phyloP scores from a whole-genome alignment of 1,140 invertebrate species.

The Psilanteris sp. region DNA sequence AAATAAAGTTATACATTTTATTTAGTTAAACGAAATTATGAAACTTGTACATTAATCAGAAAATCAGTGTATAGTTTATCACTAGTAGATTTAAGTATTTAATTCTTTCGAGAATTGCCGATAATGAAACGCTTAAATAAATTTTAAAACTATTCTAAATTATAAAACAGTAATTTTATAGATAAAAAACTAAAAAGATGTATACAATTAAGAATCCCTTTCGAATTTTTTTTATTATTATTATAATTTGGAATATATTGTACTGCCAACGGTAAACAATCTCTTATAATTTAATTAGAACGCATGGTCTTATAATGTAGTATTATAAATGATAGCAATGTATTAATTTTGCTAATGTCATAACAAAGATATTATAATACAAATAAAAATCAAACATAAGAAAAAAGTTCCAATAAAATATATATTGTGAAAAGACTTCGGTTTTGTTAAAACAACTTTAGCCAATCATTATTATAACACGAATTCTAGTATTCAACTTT shows the following conservation, averaged over 20 bases:
- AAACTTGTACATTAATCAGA: no score
- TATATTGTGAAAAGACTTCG: constrained; percentile 20
- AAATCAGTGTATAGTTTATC: constrained; percentile 32
- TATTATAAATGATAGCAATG: no score
- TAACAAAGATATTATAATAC: no score
- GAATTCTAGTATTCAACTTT: constrained; percentile 17
- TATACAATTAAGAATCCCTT: constrained; percentile 1
- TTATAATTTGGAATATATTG: no score
- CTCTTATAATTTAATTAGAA: no score
- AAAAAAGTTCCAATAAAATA: constrained; percentile 26
- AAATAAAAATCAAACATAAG: constrained; percentile 33
- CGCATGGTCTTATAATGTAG: no score
- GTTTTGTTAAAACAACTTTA: constrained; percentile 28
- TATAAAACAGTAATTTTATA: constrained; percentile 25
- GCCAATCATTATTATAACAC: constrained; percentile 42
- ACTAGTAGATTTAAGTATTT: constrained; percentile 31
- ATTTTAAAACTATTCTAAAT: constrained; percentile 25
- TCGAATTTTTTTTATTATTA: not conserved
- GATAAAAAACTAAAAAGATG: constrained; percentile 1
- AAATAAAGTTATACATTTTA: no score
- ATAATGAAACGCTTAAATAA: constrained; percentile 55
- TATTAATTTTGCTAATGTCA: no score
- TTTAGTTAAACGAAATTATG: no score
- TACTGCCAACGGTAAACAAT: no score
- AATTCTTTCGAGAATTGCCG: constrained; percentile 63